Evolutionary conservation across 2,113 vertebrate genomes (phyloP).

Genomic region (Polyodon spathula): DNA sequence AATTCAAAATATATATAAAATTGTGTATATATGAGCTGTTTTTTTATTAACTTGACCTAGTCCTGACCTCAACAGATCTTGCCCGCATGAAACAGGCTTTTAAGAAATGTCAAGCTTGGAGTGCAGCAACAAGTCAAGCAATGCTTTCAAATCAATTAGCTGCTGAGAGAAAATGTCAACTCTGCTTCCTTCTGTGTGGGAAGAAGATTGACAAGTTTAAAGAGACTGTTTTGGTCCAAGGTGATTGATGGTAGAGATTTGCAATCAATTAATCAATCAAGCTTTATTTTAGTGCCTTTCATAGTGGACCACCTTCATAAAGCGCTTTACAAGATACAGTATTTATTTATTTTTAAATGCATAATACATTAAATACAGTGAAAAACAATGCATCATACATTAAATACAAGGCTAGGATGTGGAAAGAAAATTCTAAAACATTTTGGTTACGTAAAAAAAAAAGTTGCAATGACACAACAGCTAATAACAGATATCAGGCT

Average conservation of each 20-base stretch:
- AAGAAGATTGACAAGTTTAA: slow-evolving; percentile 15
- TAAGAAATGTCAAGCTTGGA: slow-evolving; percentile 8
- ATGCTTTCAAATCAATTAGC: slow-evolving; percentile 17
- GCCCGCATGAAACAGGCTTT: slow-evolving; percentile 7
- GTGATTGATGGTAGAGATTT: background rate
- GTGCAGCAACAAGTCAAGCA: slow-evolving; percentile 10
- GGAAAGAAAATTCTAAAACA: too few species aligned
- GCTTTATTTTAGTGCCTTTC: too few species aligned
- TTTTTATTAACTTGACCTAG: slow-evolving; percentile 9
- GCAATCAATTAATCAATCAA: background rate
- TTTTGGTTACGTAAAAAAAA: too few species aligned
- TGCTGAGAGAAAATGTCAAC: slow-evolving; percentile 15
- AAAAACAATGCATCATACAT: too few species aligned
- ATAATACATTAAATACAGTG: too few species aligned
- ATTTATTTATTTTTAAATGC: too few species aligned
- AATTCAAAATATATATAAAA: background rate
- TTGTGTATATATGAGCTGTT: background rate
- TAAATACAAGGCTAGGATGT: too few species aligned
- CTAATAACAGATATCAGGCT: too few species aligned
- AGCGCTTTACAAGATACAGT: too few species aligned
- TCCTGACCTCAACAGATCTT: slow-evolving; percentile 5
- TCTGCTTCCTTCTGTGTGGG: slow-evolving; percentile 8
- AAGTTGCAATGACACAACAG: too few species aligned
- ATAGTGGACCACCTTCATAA: too few species aligned
- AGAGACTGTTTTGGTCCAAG: slow-evolving; percentile 3